phyloP scores from a whole-genome alignment of 2,113 vertebrate species.

The Murina feae region DNA sequence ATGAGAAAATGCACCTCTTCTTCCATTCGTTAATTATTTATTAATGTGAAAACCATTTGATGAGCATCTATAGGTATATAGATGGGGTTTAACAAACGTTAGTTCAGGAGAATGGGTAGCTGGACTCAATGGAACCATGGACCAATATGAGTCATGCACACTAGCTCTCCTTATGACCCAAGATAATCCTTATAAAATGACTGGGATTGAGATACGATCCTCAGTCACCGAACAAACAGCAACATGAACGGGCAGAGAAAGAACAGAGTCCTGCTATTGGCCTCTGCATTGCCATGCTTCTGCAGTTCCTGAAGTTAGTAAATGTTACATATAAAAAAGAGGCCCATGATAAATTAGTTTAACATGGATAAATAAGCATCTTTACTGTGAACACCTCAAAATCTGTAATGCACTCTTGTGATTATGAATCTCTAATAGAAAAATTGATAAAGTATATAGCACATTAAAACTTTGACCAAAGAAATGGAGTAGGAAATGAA shows the following conservation, averaged over 20 bases:
- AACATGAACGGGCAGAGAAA: background rate
- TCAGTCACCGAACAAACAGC: background rate
- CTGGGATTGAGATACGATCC: background rate
- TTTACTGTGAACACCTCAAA: background rate
- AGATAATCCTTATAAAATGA: background rate
- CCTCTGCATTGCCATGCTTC: background rate
- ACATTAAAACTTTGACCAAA: background rate
- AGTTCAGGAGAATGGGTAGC: background rate
- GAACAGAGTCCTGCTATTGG: background rate
- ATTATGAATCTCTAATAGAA: background rate
- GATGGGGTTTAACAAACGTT: background rate
- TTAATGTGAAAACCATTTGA: background rate
- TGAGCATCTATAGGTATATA: background rate
- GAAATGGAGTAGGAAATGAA: background rate
- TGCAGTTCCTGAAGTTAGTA: background rate
- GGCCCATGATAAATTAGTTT: background rate
- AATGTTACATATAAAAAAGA: background rate
- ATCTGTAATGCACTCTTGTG: background rate
- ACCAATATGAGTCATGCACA: background rate
- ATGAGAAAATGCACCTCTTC: background rate
- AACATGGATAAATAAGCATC: background rate
- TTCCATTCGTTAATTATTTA: background rate
- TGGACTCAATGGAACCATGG: background rate
- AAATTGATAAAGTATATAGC: background rate
- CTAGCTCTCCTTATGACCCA: background rate